Base-by-base conservation (phyloP, 2,797 vertebrate species). In the Babyrousa celebensis region DNA sequence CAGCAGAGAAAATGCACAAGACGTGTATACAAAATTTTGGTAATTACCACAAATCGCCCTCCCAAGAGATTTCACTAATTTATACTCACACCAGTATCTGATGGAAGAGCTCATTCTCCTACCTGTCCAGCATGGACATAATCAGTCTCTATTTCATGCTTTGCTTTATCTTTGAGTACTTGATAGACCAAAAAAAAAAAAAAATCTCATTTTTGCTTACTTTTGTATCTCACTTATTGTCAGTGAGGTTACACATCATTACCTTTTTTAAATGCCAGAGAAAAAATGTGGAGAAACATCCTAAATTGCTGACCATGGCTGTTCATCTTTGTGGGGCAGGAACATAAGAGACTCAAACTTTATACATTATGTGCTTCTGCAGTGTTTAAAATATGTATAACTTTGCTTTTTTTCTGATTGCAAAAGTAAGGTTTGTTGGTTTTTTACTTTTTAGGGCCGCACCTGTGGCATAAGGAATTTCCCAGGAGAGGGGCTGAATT, bases 101-200 rank as follows among this genome's bases (percentile, higher is more conserved):
- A 48, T 9, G 7, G 17, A 48, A 36, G 14, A 27, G 12, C 25
- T 48, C n/a, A 36, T 91, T 75, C 93, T 88, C 62, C 84, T 77
- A 80, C 29, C 17, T 11, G 56, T 10, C 17, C 54, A 89, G 63
- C 7, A 48, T 16, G 18, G 54, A 74, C n/a, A 18, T 60, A 74
- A 79, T 85, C 54, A 80, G 3, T 85, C 67, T 87, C 5, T 21
- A 4, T 90, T 63, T 67, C 75, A 48, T n/a, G 14, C 27, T 88
- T 75, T 63, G 8, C 91, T 89, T 79, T 54, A 85, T 72, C 48
- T 83, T 71, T 93, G 54, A 93, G 32, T 91, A 75, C 17, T 84
- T 67, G n/a, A 67, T 43, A 62, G 9, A 16, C 36, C 36, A 36
- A 36, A 36, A 36, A 36, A 36, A 36, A 18, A 1, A 23, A 14